A percentile compares a stretch with the other conserved stretches of the same genome.
These are phyloP conservation scores for Trochalopteron elliotii DNA, from an alignment of 2,113 vertebrate genomes.

Conservation along the genomic window DNA sequence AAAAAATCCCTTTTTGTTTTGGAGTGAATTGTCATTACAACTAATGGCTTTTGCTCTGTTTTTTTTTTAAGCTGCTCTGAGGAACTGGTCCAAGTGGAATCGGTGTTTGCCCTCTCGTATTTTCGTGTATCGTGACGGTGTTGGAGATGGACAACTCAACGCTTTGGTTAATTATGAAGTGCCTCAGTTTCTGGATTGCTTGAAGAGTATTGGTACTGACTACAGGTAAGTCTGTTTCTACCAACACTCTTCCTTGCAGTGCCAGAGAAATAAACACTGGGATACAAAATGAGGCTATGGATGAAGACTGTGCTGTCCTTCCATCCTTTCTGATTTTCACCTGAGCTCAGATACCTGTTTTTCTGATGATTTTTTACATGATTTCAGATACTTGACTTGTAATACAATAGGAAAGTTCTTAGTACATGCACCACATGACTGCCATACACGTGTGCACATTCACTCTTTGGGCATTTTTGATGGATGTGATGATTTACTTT, in stretches of 20 bases:
- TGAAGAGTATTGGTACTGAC: conserved; percentile 80
- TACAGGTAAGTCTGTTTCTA: conserved; percentile 78
- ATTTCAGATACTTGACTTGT: neutral
- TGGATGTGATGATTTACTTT: neutral
- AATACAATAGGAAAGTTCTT: neutral
- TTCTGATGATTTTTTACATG: neutral
- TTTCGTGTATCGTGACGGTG: conserved; percentile 92
- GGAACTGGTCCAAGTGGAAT: conserved; percentile 83
- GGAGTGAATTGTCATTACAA: neutral
- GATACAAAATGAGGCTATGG: neutral
- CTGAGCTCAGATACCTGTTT: neutral
- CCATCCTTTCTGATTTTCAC: neutral
- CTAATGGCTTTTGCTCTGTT: neutral
- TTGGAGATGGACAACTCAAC: conserved; percentile 91
- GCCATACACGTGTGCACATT: neutral
- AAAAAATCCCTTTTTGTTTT: neutral
- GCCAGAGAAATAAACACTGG: neutral
- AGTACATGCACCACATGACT: neutral
- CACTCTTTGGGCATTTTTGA: neutral
- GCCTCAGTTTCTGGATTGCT: conserved; percentile 86
- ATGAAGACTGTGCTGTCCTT: neutral
- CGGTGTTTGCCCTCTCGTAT: conserved; percentile 85
- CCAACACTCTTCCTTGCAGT: neutral
- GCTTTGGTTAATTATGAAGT: conserved; percentile 89
- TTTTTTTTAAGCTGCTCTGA: conserved; percentile 79